phyloP scores from a whole-genome alignment of 2,113 vertebrate species.

The Pachycephala philippinensis region DNA sequence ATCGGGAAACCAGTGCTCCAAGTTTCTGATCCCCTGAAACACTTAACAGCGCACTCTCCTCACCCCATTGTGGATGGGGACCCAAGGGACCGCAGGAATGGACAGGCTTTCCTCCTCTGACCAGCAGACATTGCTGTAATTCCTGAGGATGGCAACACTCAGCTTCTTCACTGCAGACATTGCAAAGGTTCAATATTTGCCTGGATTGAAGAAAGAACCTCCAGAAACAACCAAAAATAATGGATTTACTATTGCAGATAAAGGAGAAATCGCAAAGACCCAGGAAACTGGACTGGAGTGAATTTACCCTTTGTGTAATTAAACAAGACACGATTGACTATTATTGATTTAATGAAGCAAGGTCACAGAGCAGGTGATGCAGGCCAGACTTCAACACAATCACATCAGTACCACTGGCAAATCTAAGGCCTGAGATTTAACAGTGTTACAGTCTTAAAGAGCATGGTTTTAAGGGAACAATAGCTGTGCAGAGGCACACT shows the following conservation, averaged over 20 bases:
- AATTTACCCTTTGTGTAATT: neutral
- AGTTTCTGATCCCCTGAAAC: neutral
- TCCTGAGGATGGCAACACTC: neutral
- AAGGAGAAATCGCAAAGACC: neutral
- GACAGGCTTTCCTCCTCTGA: neutral
- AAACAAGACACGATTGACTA: neutral
- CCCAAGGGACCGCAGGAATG: accelerated
- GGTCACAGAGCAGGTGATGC: neutral
- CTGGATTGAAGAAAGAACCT: neutral
- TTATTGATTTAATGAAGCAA: neutral
- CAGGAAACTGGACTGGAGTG: neutral
- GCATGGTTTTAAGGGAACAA: neutral
- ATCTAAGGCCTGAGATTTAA: neutral
- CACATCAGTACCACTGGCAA: neutral
- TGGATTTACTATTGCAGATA: neutral
- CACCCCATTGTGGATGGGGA: neutral
- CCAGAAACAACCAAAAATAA: neutral
- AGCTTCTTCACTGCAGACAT: neutral
- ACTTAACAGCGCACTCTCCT: accelerated
- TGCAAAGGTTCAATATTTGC: neutral
- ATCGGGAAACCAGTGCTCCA: neutral
- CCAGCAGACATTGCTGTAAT: neutral
- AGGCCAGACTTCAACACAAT: neutral
- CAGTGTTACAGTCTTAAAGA: neutral
- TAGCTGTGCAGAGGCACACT: neutral